Conservation (phyloP, 1,140 invertebrate genomes). For the roundworm (Caenorhabditis elegans) region DNA sequence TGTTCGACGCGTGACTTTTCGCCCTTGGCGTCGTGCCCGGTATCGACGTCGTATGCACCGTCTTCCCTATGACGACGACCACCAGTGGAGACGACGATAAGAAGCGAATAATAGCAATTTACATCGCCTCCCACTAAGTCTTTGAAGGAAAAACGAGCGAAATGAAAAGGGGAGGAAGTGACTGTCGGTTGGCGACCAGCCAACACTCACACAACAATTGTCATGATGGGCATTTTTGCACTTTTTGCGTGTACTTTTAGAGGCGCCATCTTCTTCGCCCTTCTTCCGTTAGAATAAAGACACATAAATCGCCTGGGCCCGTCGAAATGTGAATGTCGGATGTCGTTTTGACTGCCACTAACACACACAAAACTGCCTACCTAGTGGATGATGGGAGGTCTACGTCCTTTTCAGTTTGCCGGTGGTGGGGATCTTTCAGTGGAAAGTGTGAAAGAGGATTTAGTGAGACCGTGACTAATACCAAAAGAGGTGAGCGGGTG, state of each 20-base stretch:
- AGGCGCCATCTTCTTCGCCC: neutral
- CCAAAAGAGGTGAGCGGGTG: neutral
- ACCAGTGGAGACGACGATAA: neutral
- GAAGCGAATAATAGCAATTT: constrained; percentile 27
- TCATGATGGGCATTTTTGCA: neutral
- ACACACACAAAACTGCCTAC: neutral
- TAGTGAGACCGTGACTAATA: constrained; percentile 7
- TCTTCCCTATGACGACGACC: neutral
- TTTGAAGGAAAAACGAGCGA: neutral
- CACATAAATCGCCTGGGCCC: constrained; percentile 16
- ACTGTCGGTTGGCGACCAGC: neutral
- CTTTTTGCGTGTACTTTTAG: constrained; percentile 11
- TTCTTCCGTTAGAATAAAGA: neutral
- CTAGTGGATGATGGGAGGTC: neutral
- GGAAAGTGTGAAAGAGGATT: constrained; percentile 14
- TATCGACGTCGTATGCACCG: neutral
- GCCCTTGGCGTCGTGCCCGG: constrained; percentile 16
- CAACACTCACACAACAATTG: neutral
- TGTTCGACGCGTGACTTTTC: constrained; percentile 32
- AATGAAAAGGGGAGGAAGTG: neutral
- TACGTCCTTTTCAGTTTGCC: neutral
- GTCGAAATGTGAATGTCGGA: neutral
- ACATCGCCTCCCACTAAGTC: neutral
- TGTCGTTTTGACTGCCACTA: neutral
- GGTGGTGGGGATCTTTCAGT: constrained; percentile 9